phyloP scores from a whole-genome alignment of 2,888 invertebrate species.

The Himalopsyche tibetana region DNA sequence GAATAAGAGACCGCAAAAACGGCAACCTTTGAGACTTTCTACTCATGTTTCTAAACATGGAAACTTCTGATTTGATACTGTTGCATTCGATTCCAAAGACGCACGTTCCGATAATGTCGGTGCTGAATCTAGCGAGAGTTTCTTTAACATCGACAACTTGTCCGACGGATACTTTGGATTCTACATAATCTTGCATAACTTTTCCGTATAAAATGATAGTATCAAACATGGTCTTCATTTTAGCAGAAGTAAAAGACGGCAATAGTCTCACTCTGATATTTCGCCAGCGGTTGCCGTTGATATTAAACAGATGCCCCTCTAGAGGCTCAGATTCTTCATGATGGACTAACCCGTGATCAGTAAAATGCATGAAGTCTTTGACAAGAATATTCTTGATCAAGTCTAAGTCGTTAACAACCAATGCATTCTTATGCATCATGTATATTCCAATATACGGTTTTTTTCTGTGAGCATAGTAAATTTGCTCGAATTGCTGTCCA shows the following conservation, averaged over 20 bases:
- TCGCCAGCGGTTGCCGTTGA: conserved; percentile 76
- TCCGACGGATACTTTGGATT: conserved; percentile 57
- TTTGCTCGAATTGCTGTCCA: conserved; percentile 62
- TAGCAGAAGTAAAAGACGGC: conserved; percentile 79
- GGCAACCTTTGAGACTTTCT: conserved; percentile 63
- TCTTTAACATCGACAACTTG: conserved; percentile 71
- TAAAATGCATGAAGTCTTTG: conserved; percentile 76
- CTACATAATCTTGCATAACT: conserved; percentile 69
- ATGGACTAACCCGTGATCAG: conserved; percentile 76
- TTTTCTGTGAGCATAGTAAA: conserved; percentile 57
- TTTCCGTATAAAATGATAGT: conserved; percentile 73
- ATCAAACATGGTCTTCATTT: conserved; percentile 77
- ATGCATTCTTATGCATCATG: conserved; percentile 73
- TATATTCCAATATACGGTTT: conserved; percentile 73
- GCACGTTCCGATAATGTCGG: conserved; percentile 74
- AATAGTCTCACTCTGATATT: conserved; percentile 75
- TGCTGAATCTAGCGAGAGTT: conserved; percentile 72
- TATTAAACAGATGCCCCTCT: conserved; percentile 73
- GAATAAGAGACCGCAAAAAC: conserved; percentile 60
- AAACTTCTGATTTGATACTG: conserved; percentile 69
- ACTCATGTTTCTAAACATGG: conserved; percentile 70
- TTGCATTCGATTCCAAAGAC: conserved; percentile 75
- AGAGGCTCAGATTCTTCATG: conserved; percentile 76
- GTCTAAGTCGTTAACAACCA: conserved; percentile 75
- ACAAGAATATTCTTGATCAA: conserved; percentile 74